These are phyloP conservation scores for Synchiropus splendidus DNA, from an alignment of 2,113 vertebrate genomes.

Conservation along the genomic window DNA sequence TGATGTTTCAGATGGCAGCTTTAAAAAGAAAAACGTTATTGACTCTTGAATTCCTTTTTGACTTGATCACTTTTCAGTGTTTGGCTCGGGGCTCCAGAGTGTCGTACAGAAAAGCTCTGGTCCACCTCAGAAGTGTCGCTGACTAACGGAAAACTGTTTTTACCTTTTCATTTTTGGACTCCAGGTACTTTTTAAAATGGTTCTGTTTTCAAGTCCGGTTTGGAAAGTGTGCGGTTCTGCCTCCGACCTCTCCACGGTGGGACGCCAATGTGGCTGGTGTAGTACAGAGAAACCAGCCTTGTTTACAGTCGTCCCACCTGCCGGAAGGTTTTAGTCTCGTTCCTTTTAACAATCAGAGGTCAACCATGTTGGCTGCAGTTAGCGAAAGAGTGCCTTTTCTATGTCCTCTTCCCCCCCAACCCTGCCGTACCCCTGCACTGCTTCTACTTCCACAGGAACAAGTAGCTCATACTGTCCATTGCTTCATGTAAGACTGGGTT, in stretches of 20 bases:
- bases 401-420: conserved; percentile 38
- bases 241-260: conserved; percentile 27
- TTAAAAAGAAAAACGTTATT: conserved; percentile 49
- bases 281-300: conserved; percentile 93
- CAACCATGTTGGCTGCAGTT: conserved; percentile 59
- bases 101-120: conserved; percentile 85
- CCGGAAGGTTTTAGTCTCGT: conserved; percentile 17
- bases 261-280: conserved; percentile 80
- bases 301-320: conserved; percentile 75
- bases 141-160: conserved; percentile 55
- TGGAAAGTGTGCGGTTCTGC: conserved; percentile 26
- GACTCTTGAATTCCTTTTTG: conserved; percentile 41
- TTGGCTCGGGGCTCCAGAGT: conserved; percentile 72
- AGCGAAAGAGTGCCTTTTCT: conserved; percentile 79
- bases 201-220: conserved; percentile 32
- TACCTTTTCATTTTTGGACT: conserved; percentile 24
- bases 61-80: conserved; percentile 68
- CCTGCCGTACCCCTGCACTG: conserved; percentile 23
- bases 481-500: conserved; percentile 42
- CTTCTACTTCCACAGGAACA: conserved; percentile 38
- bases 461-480: conserved; percentile 45
- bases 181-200: conserved; percentile 33
- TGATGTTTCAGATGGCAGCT: conserved; percentile 77
- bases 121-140: conserved; percentile 56
- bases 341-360: conserved; percentile 26